Conservation (phyloP, 2,113 vertebrate species). For the Rhea americana region DNA sequence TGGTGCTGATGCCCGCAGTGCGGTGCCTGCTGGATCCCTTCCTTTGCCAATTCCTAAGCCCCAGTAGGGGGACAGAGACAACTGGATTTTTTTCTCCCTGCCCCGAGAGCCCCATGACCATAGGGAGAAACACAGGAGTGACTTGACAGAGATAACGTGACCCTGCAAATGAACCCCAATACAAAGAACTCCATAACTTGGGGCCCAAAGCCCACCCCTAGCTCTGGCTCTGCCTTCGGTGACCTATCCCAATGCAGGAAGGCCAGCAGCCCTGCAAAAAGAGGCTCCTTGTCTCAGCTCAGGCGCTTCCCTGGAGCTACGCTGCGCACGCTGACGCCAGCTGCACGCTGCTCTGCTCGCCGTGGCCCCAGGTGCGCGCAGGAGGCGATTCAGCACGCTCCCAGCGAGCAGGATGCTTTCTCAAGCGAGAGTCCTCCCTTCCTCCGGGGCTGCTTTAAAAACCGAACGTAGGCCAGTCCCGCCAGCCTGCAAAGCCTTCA, state of each 20-base stretch:
- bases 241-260: background rate
- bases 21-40: background rate
- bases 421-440: constrained; percentile 3
- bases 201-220: background rate
- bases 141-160: background rate
- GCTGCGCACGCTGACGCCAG: background rate
- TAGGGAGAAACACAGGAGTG: background rate
- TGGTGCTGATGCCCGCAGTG: background rate
- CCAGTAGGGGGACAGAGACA: background rate
- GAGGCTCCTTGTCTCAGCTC: background rate
- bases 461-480: constrained; percentile 6
- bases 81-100: background rate
- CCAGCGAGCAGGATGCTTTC: background rate
- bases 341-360: background rate
- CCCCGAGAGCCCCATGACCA: background rate
- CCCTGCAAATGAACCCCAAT: background rate
- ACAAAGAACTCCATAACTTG: background rate
- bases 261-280: background rate
- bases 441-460: constrained; percentile 25
- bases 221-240: background rate
- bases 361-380: rapidly evolving
- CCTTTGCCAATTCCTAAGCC: background rate
- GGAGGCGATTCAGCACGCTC: rapidly evolving
- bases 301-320: background rate
- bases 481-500: background rate